Evolutionary conservation across 2,797 vertebrate genomes (phyloP).

Genomic region (Euthynnus affinis): DNA sequence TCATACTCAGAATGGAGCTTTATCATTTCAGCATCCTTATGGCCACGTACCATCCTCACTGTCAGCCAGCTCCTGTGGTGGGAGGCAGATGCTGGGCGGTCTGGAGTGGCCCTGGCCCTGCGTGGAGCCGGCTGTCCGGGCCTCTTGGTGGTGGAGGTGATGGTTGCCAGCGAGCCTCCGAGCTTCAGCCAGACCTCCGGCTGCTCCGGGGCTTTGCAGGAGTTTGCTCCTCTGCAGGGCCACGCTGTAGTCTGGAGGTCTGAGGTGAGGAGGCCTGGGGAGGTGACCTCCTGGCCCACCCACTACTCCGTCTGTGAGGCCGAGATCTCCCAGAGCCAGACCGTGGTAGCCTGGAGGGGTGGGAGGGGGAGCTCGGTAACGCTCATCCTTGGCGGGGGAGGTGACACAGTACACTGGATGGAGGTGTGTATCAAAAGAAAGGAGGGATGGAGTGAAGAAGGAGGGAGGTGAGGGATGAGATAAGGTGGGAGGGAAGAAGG

Average conservation of each 20-base stretch:
- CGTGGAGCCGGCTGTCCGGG: constrained; percentile 21
- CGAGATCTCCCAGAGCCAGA: constrained; percentile 93
- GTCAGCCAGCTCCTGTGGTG: constrained; percentile 81
- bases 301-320: constrained; percentile 79
- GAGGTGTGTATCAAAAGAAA: constrained; percentile 79
- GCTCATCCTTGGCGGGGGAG: constrained; percentile 95
- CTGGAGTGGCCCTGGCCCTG: constrained; percentile 53
- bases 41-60: constrained; percentile 94
- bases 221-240: constrained; percentile 97
- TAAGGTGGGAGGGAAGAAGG: constrained; percentile 66
- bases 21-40: neutral
- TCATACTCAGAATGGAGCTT: neutral
- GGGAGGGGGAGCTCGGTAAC: constrained; percentile 96
- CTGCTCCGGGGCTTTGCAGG: constrained; percentile 87
- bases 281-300: constrained; percentile 83
- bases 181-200: constrained; percentile 84
- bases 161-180: constrained; percentile 83
- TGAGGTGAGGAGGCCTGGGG: constrained; percentile 90
- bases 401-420: constrained; percentile 98
- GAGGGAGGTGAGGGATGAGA: constrained; percentile 68
- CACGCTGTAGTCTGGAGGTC: constrained; percentile 97
- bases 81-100: constrained; percentile 83
- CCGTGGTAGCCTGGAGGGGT: constrained; percentile 98
- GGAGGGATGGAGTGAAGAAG: constrained; percentile 50
- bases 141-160: constrained; percentile 75